Conservation (phyloP, 2,888 invertebrate species). For the Teleiodes luculella region DNA sequence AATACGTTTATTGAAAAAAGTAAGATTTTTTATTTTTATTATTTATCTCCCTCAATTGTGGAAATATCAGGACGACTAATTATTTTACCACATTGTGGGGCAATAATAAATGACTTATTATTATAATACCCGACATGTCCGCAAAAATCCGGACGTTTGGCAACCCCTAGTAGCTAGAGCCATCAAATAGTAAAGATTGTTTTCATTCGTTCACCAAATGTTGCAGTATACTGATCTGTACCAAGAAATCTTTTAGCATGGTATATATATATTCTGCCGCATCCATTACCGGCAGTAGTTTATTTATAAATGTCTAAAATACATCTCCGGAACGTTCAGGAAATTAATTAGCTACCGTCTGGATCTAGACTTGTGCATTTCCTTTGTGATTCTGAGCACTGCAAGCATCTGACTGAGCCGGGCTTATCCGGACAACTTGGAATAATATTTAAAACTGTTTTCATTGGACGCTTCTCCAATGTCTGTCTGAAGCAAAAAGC, state of each 20-base stretch:
- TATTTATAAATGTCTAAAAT: background rate
- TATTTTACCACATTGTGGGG: too few species aligned
- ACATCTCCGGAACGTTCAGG: constrained; percentile 5
- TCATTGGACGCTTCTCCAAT: background rate
- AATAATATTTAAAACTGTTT: background rate
- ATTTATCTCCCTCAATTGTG: too few species aligned
- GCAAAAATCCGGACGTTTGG: too few species aligned
- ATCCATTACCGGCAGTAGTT: background rate
- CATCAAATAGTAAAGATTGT: background rate
- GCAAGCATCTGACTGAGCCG: background rate
- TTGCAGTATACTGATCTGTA: too few species aligned
- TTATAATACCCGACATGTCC: too few species aligned
- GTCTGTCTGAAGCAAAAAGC: too few species aligned
- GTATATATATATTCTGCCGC: too few species aligned
- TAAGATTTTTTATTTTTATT: too few species aligned
- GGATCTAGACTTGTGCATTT: constrained; percentile 12
- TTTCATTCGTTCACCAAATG: background rate
- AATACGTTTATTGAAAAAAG: too few species aligned
- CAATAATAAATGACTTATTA: too few species aligned
- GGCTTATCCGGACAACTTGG: constrained; percentile 1
- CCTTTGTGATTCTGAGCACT: constrained; percentile 10
- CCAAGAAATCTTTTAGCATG: too few species aligned
- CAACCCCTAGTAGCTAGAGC: background rate
- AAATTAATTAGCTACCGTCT: constrained; percentile 5
- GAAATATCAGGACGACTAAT: too few species aligned